Evolutionary conservation across 2,797 vertebrate genomes (phyloP), one percentile per base, ranked within the genome.

Genomic region (Fundulus diaphanus): DNA sequence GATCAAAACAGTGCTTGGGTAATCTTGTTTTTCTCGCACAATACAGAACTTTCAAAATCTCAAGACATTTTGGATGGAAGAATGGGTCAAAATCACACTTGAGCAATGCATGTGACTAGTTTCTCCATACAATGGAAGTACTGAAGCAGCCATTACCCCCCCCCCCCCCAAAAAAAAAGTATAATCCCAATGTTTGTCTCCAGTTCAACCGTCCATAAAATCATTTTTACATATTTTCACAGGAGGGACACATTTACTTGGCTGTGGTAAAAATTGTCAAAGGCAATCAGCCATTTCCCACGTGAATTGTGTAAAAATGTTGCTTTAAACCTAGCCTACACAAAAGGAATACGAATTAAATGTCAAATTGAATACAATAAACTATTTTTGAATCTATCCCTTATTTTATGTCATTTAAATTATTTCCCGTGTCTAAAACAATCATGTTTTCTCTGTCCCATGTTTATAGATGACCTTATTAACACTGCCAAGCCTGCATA

Each of bases 381-480:
- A 44, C 42, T 27, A 24, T 15, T 56, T 29, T 29, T 29, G 29
- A 56, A 56, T 27, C 5, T 5, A 56, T 27, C 1, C 27, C 54
- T 56, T 56, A 29, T 29, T 69, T 66, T 68, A n/a, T 78, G 31
- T 35, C 24, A 12, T 66, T 9, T 0, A 40, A 56, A 82, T 75
- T 81, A 66, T 80, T 35, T 20, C 16, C 52, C 76, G 6, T 49
- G 70, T 83, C 68, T 51, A 68, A 78, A 72, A 48, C 29, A 85
- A 80, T 85, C 70, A 69, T 63, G 40, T 87, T 68, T 72, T 71
- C 42, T 54, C 71, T 37, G 24, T 52, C 42, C 75, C 27, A 82
- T 89, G 86, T 81, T 90, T 85, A 85, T 75, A 85, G 86, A 91
- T 87, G 81, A 87, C 81, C 78, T 85, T 46, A 89, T 82, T 81